Base-by-base conservation (phyloP, 2,888 invertebrate species). In the Adelphocoris suturalis region DNA sequence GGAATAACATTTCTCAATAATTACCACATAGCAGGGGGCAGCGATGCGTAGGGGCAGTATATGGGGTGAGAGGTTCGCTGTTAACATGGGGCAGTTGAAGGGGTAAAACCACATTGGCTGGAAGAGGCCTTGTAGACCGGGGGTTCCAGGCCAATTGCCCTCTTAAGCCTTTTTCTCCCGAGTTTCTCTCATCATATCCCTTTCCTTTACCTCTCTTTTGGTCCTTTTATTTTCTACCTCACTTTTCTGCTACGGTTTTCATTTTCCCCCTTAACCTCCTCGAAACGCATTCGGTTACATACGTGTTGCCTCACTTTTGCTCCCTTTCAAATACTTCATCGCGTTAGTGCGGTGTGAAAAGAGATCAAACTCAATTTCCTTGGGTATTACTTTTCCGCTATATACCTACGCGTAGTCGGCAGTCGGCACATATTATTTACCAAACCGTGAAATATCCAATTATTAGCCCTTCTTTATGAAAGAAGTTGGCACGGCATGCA, bases 21-120 rank as follows among this genome's bases (percentile, higher is more conserved):
- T 68, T 68, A 68, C 68, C 68, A 23, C 68, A 23, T 23, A 68
- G 23, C 23, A 19, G 19, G 68, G 11, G 11, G 68, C 23, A 23
- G 23, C 68, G 13, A 23, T n/a, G 27, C 23, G 68, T 68, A 13
- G 68, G 27, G 9, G 68, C 12, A 23, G 68, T 68, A 27, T 23
- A 68, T 23, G 68, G 68, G 23, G 23, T 68, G 68, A 68, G 68
- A 68, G 68, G 27, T 68, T 23, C 68, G 68, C 27, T 68, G 68
- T 68, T 68, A 68, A 68, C 68, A 68, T 23, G 23, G 68, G 68
- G 68, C 68, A 68, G 68, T 68, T 68, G 68, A 68, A 68, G 68
- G 68, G 68, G 68, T 68, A 68, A 68, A 68, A 68, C 68, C 68
- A 68, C 68, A 68, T 68, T 68, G 68, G 68, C 68, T 68, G 68